phyloP scores from a whole-genome alignment of 2,888 invertebrate genomes.

The Maniola hyperantus region DNA sequence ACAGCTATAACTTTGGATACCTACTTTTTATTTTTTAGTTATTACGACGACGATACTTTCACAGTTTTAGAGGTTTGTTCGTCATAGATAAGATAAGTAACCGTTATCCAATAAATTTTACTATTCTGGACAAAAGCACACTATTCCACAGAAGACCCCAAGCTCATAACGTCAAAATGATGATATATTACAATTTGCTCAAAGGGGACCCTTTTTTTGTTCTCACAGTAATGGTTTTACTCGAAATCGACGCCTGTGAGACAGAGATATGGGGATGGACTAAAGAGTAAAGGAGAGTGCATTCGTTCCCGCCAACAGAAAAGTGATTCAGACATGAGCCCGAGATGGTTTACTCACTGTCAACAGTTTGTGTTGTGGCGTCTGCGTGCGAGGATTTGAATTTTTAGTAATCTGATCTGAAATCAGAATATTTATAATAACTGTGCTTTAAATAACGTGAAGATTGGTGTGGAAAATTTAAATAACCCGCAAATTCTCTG shows the following conservation, averaged over 20 bases:
- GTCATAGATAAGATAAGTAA: constrained; percentile 49
- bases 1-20: too few species aligned
- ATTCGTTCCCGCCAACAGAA: constrained; percentile 73
- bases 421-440: not conserved
- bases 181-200: constrained; percentile 81
- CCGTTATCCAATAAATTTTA: constrained; percentile 76
- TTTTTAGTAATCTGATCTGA: constrained; percentile 15
- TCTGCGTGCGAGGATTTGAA: constrained; percentile 52
- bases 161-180: constrained; percentile 75
- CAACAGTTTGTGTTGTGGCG: constrained; percentile 72
- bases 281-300: constrained; percentile 57
- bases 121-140: constrained; percentile 68
- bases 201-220: constrained; percentile 83
- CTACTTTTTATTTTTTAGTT: too few species aligned
- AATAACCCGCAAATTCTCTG: constrained; percentile 4
- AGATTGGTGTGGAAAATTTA: not conserved
- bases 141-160: constrained; percentile 66
- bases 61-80: constrained; percentile 27
- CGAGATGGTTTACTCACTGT: constrained; percentile 67
- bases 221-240: constrained; percentile 79
- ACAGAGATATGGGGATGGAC: constrained; percentile 25
- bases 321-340: constrained; percentile 69
- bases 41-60: not conserved
- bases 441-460: not conserved
- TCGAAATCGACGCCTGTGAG: constrained; percentile 68